phyloP scores from a whole-genome alignment of 2,797 vertebrate genomes.

The Sparidentex hasta region DNA sequence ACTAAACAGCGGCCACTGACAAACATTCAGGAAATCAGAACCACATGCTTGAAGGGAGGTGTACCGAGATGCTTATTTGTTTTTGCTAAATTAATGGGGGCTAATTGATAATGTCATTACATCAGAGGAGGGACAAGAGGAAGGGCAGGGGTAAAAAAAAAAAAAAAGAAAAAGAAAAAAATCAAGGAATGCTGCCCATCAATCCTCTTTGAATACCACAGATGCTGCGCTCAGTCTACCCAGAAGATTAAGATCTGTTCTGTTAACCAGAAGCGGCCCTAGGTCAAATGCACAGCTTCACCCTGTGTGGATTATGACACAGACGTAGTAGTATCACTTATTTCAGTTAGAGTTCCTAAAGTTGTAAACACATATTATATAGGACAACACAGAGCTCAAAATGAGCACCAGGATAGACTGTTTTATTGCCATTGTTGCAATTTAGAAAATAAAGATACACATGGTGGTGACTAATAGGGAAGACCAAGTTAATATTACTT shows the following conservation, averaged over 20 bases:
- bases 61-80: slow-evolving; percentile 86
- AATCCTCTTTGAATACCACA: slow-evolving; percentile 81
- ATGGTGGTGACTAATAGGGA: background rate
- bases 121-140: slow-evolving; percentile 76
- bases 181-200: slow-evolving; percentile 85
- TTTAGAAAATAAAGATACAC: background rate
- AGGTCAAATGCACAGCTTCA: slow-evolving; percentile 46
- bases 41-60: slow-evolving; percentile 84
- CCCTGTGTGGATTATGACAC: slow-evolving; percentile 48
- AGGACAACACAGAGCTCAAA: slow-evolving; percentile 6
- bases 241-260: slow-evolving; percentile 80
- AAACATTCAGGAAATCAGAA: slow-evolving; percentile 88
- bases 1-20: slow-evolving; percentile 84
- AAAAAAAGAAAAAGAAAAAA: slow-evolving; percentile 60
- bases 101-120: slow-evolving; percentile 91
- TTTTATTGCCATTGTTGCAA: background rate
- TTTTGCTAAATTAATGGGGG: slow-evolving; percentile 89
- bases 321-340: slow-evolving; percentile 32
- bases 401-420: background rate
- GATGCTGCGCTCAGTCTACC: slow-evolving; percentile 68
- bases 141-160: slow-evolving; percentile 70
- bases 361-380: slow-evolving; percentile 31
- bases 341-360: slow-evolving; percentile 34
- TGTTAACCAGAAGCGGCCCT: slow-evolving; percentile 84
- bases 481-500: background rate